phyloP scores from a whole-genome alignment of 2,797 vertebrate genomes.

The Helarctos malayanus region DNA sequence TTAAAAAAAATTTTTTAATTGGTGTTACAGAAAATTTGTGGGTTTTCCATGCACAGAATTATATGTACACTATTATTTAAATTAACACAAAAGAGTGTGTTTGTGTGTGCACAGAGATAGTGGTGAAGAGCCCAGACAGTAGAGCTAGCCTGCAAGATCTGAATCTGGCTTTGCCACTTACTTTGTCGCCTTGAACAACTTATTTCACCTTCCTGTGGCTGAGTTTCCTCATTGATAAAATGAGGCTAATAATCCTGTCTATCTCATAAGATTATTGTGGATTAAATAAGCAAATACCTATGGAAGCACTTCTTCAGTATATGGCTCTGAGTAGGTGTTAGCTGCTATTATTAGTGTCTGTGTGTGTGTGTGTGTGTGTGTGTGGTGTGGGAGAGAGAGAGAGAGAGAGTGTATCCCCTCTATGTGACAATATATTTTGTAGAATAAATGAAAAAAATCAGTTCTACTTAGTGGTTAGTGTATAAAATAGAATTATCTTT shows the following conservation, averaged over 20 bases:
- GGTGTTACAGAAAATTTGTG: neutral
- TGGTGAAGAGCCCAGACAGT: constrained; percentile 12
- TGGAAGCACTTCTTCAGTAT: constrained; percentile 10
- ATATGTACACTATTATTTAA: neutral
- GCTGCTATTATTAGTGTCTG: neutral
- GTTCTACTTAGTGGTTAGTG: neutral
- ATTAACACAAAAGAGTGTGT: neutral
- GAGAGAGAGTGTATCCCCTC: too few species aligned
- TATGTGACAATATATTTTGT: neutral
- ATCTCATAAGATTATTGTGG: neutral
- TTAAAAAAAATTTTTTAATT: constrained; percentile 52
- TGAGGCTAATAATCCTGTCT: neutral
- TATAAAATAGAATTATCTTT: constrained; percentile 49
- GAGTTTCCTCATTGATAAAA: constrained; percentile 35
- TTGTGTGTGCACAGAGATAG: neutral
- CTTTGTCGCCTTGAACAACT: neutral
- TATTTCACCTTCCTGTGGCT: constrained; percentile 34
- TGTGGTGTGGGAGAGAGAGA: too few species aligned
- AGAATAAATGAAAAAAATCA: constrained; percentile 42
- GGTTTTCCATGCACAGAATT: neutral
- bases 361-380: neutral
- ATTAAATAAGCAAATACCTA: constrained; percentile 40
- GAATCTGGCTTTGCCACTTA: constrained; percentile 12
- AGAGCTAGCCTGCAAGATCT: neutral
- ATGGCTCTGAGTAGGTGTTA: neutral